Base-by-base conservation (phyloP, 1,140 invertebrate genomes). In the Brachionus paranguensis region DNA sequence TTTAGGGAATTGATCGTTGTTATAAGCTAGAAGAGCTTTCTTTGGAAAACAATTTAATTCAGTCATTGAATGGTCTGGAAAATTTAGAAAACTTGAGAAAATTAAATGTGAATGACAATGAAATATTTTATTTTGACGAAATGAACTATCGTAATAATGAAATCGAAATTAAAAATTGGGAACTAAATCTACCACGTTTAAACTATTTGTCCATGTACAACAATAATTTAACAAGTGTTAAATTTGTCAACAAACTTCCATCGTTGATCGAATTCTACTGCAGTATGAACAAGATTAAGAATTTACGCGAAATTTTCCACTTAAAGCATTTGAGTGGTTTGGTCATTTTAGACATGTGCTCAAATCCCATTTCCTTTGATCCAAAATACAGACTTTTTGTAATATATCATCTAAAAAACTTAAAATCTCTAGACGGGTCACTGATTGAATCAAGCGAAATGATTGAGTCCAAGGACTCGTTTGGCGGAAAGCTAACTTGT, bases 31-130 rank as follows among this genome's bases (percentile, higher is more conserved):
- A 88, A 84, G 88, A 89, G 4, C 89, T 98, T 47, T 96, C 94
- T 85, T 89, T 98, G 86, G 95, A 97, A 90, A 93, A 94, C 86
- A 98, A 98, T 90, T 92, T 93, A 88, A 94, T 98, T 55, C 91
- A 91, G 5, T 92, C 94, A 86, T 89, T 98, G 3, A 94, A 95
- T 64, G 93, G 95, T 0, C 92, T 98, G 85, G 92, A 93, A 33
- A 94, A 93, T 1, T 89, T 97, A 47, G 92, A 92, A 85, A 94
- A 92, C 86, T 91, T 98, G n/a, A 92, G 95, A 24, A 94, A 94
- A 0, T 93, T 97, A 78, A 94, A 95, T 88, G 89, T 97, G 8
- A 94, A 94, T 87, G 92, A 93, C 78, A 97, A 97, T 88, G 92
- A 92, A 85, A 92, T 97, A 78, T 91, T 91, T 20, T 90, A 92